A percentile compares a stretch with the other conserved stretches of the same genome.
Conservation (phyloP, 2,888 invertebrate genomes). For the Lottia gigantea region DNA sequence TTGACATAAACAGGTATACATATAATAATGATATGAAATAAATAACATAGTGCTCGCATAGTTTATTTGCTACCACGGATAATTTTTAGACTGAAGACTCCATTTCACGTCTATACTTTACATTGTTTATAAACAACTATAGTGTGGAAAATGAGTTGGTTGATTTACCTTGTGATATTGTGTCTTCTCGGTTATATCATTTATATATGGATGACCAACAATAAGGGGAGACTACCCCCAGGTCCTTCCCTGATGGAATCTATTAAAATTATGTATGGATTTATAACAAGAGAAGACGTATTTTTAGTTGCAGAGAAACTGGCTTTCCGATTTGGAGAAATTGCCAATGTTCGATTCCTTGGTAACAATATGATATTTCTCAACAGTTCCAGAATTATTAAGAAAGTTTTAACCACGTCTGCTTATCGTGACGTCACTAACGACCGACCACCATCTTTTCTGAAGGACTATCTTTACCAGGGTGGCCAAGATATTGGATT, state of each 20-base stretch:
- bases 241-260: not conserved
- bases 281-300: not conserved
- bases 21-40: no score
- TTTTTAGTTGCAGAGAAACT: not conserved
- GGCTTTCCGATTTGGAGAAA: not conserved
- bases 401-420: not conserved
- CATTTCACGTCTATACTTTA: no score
- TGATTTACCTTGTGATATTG: not conserved
- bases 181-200: not conserved
- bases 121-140: no score
- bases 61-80: no score
- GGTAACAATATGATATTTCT: not conserved
- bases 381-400: not conserved
- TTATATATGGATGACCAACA: not conserved
- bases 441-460: not conserved
- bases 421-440: not conserved
- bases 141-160: not conserved
- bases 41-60: no score
- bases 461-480: not conserved
- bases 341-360: not conserved
- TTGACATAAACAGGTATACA: no score
- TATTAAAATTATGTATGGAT: not conserved
- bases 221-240: not conserved
- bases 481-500: not conserved
- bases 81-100: no score